Base-by-base conservation (phyloP, 2,888 invertebrate species). In the Leistus spinibarbis region DNA sequence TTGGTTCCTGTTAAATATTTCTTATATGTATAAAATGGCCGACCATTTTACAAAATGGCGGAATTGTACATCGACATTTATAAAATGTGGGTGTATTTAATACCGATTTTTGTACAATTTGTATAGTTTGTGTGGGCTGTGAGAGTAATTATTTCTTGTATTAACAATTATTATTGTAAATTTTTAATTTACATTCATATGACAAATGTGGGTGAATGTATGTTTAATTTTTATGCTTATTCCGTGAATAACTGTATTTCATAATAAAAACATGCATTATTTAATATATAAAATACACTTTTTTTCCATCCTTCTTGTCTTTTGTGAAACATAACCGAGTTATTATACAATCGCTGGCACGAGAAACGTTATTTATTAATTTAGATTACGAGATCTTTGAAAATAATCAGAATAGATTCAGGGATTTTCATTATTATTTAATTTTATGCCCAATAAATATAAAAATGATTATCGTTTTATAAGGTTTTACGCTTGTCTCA, bases 41-140 rank as follows among this genome's bases (percentile, higher is more conserved):
- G 10, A 66, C 66, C 54, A 66, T 56, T 56, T 40, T 40, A 57
- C 17, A 22, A 60, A 20, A 60, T 19, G 60, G n/a, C n/a, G n/a
- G 24, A 40, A 65, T 57, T 19, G 66, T 17, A 27, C 57, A 3
- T 20, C 57, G 64, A n/a, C 23, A 24, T 72, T 40, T 40, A 40
- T 40, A 40, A 40, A 40, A 40, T 40, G 1, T 7, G 24, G 22
- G 53, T 66, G 67, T 60, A 73, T 67, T 40, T 60, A 67, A 22
- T 73, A 67, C 40, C 19, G 60, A 53, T 22, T 40, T 60, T 54
- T 67, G 19, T 56, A 66, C 57, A 66, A 72, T 72, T 72, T 72
- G 67, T 73, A 73, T 73, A 73, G 73, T 73, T 73, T 67, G 73
- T 73, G 73, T 73, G 73, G 73, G 73, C 73, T 73, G 73, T 73